Percentiles rank a stretch among this genome's conserved stretches.
These are phyloP conservation scores for Phrynocephalus vlangalii DNA, from an alignment of 2,797 vertebrate species.

Conservation along the genomic window DNA sequence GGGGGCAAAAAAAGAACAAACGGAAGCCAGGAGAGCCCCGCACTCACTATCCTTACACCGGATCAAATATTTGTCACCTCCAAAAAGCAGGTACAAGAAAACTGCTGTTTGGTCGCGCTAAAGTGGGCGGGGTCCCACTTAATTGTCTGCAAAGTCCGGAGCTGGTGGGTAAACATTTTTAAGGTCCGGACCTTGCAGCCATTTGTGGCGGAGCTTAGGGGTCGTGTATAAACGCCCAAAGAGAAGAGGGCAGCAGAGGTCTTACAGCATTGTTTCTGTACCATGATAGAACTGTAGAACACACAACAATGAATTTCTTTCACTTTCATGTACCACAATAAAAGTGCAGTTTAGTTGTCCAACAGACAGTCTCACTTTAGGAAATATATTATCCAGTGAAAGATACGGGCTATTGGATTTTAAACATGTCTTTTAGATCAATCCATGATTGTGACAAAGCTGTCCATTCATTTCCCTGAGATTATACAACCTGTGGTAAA, in stretches of 20 bases:
- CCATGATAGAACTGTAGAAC: neutral
- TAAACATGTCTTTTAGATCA: neutral
- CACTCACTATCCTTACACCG: too few relatives aligned
- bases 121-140: too few relatives aligned
- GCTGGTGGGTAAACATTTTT: too few relatives aligned
- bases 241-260: neutral
- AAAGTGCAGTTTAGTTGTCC: conserved; percentile 7
- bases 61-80: too few relatives aligned
- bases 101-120: too few relatives aligned
- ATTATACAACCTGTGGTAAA: neutral
- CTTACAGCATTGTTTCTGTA: conserved; percentile 1
- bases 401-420: neutral
- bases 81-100: too few relatives aligned
- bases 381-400: neutral
- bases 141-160: too few relatives aligned
- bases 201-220: too few relatives aligned
- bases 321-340: conserved; percentile 30
- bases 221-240: too few relatives aligned
- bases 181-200: too few relatives aligned
- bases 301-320: conserved; percentile 8
- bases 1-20: too few relatives aligned
- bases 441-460: neutral
- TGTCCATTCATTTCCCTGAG: neutral
- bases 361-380: conserved; percentile 12
- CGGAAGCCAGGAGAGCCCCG: too few relatives aligned